Conservation (phyloP, 2,888 invertebrate species). For the Glyphotaelius pellucidus region DNA sequence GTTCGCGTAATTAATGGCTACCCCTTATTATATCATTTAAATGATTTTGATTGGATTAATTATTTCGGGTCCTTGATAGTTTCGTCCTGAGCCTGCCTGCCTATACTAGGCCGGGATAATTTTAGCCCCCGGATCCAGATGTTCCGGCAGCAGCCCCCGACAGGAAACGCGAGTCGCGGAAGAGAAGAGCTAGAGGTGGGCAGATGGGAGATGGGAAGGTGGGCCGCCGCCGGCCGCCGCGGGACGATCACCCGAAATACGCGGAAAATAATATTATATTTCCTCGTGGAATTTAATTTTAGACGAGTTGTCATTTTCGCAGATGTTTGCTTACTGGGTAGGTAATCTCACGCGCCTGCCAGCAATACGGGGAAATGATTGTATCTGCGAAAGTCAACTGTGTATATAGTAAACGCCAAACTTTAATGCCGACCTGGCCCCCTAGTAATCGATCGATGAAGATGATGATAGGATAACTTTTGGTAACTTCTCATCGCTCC, state of each 20-base stretch:
- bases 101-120: neutral
- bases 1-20: no score
- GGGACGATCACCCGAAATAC: slow-evolving; percentile 29
- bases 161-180: slow-evolving; percentile 12
- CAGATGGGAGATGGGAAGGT: neutral
- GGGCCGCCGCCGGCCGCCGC: neutral
- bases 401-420: no score
- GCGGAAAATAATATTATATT: slow-evolving; percentile 10
- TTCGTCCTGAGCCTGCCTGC: neutral
- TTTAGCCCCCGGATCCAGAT: slow-evolving; percentile 49
- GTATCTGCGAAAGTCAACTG: neutral
- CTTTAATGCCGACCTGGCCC: no score
- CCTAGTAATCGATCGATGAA: no score
- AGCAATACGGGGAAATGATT: neutral
- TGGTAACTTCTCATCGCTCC: no score
- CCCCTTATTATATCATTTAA: no score
- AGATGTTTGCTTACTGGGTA: neutral
- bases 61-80: neutral
- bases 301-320: slow-evolving; percentile 36
- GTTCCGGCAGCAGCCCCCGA: slow-evolving; percentile 4
- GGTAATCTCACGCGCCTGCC: neutral
- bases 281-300: slow-evolving; percentile 22
- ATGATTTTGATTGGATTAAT: no score
- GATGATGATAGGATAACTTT: no score
- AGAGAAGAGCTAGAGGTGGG: neutral